Evolutionary conservation across 2,888 invertebrate species (phyloP), one percentile per base, ranked within the genome.

Genomic region (Notodonta ziczac): DNA sequence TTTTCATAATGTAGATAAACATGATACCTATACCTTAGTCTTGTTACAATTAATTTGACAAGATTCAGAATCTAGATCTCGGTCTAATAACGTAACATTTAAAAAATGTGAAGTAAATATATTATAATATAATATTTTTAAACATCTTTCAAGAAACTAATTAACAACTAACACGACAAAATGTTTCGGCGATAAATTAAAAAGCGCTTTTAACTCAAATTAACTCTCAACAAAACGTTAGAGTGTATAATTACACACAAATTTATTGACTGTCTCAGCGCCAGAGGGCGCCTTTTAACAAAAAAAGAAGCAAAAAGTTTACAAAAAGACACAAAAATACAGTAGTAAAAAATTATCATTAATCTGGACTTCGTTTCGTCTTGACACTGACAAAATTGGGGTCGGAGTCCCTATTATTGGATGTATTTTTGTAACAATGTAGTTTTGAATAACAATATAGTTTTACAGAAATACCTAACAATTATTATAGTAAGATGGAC

Each of bases 201-300:
- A 90, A 83, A 80, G 80, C 80, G 74, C 70, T 80, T 76, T 76
- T 79, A 78, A 82, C 85, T 85, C 87, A 87, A 88, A 91, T 90
- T 88, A 86, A 83, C 86, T 89, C 89, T 89, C 91, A 91, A 93
- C 93, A 88, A 87, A 89, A 89, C 82, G 82, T 85, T 83, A 80
- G 77, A 77, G 80, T 82, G 85, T 86, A 87, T 91, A 90, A 92
- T 92, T 92, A 91, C 83, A 76, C 74, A 73, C 62, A 82, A 87
- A 93, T 91, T 90, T 93, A 93, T 93, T 84, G 82, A 79, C 86
- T 86, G 87, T 86, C 86, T 83, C 76, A 74, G 61, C 68, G 65
- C 70, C 70, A 65, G 58, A 58, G 66, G 65, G 65, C 79, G 66
- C 78, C 80, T 81, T 81, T 80, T 83, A 81, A 83, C 81, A 81